Percentiles rank a stretch among this genome's conserved stretches.
phyloP scores from a whole-genome alignment of 1,140 invertebrate genomes.

The Maconellicoccus hirsutus region DNA sequence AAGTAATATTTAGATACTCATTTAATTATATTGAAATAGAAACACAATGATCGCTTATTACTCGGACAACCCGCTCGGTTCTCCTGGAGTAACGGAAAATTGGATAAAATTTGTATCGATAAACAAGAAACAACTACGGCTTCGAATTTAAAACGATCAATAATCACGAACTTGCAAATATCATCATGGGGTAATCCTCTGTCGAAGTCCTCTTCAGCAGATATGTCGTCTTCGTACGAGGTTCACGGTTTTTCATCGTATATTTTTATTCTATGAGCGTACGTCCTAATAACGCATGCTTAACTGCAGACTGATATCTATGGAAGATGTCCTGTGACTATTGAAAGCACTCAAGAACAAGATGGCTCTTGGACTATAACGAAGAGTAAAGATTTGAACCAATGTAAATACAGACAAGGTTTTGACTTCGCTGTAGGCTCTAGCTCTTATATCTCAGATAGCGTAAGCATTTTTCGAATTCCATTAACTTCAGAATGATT shows the following conservation, averaged over 20 bases:
- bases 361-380: background rate
- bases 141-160: constrained; percentile 2
- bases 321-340: background rate
- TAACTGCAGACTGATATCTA: constrained; percentile 2
- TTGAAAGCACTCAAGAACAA: constrained; percentile 1
- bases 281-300: too few relatives aligned
- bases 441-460: background rate
- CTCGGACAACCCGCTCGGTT: background rate
- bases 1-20: background rate
- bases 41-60: background rate
- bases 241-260: background rate
- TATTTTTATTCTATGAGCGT: background rate
- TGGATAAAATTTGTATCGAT: constrained; percentile 1
- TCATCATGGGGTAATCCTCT: constrained; percentile 16
- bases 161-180: constrained; percentile 11
- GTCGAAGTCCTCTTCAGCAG: background rate
- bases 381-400: constrained; percentile 10
- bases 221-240: background rate
- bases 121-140: background rate
- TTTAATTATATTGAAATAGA: background rate
- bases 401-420: constrained; percentile 13
- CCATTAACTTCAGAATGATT: background rate
- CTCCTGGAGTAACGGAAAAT: background rate
- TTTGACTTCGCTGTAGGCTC: background rate
- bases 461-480: background rate